Base-by-base conservation (phyloP, 1,140 invertebrate genomes). In the Brachionus manjavacas region DNA sequence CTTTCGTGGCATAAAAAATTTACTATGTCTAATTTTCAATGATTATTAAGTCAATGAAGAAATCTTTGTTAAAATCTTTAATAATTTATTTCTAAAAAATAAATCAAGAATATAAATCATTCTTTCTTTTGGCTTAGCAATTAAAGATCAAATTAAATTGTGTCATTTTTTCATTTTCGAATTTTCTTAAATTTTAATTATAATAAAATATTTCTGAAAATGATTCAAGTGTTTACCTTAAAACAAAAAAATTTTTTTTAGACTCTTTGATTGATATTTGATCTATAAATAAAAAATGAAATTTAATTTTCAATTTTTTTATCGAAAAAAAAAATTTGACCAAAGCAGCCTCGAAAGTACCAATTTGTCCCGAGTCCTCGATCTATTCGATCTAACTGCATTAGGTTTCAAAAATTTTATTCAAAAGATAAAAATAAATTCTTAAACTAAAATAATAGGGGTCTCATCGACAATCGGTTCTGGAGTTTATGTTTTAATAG, bases 381-480 rank as follows among this genome's bases (percentile, higher is more conserved):
- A 91, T 8, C 89, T 94, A 0, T 86, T 94, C 20, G 94, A 96
- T 89, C 90, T 96, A 1, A 94, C 93, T 0, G 92, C 93, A 0
- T 89, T 96, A 4, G 79, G 76, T 80, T 46, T 16, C 35, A 23
- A 25, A n/a, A n/a, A n/a, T n/a, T 14, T 41, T 78, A 6, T 78
- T 46, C 39, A 14, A 23, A 39, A 49, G n/a, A 46, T 78, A 35
- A 41, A 39, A 41, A 3, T 16, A 72, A 35, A 16, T 55, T 11
- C 7, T 28, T 39, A n/a, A 80, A 64, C 16, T 70, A 6, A 31
- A 25, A 12, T 23, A 31, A 55, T 28, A 80, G 94, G 86, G 86
- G 41, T 81, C n/a, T 60, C 79, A 14, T 60, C 79, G 8, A 81
- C 79, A 16, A 41, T 95, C 4, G 95, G 95, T 7, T 95, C 95